These are phyloP conservation scores for Pyrrhosoma nymphula DNA, from an alignment of 2,888 invertebrate genomes.

Conservation along the genomic window DNA sequence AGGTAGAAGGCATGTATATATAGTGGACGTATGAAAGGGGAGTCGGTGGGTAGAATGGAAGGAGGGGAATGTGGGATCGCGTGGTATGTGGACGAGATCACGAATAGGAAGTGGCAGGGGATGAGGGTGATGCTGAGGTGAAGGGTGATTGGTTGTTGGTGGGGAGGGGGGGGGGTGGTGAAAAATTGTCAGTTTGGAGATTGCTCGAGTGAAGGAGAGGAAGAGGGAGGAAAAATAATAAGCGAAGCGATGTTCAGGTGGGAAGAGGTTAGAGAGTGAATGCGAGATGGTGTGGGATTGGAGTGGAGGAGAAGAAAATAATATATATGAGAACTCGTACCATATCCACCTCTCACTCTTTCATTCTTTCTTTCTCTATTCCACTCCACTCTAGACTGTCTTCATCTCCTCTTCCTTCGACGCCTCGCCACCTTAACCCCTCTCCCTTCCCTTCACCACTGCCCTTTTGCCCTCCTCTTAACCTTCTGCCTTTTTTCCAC, in stretches of 20 bases:
- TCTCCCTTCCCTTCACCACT: neutral
- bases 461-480: neutral
- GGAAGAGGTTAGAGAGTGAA: neutral
- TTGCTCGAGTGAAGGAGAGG: neutral
- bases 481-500: neutral
- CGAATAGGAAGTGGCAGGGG: neutral
- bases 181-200: neutral
- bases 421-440: neutral
- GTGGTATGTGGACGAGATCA: neutral
- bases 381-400: neutral
- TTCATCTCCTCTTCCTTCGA: neutral
- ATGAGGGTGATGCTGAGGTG: neutral
- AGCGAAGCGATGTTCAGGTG: neutral
- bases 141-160: too few species aligned
- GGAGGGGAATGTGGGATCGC: neutral
- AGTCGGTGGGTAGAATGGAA: neutral
- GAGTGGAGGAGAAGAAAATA: conserved; percentile 34
- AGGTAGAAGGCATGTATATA: neutral
- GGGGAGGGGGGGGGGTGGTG: neutral
- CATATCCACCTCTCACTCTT: neutral
- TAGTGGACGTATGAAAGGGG: neutral
- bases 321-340: neutral
- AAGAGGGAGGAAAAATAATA: neutral
- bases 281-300: neutral
- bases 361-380: neutral